Evolutionary conservation across 2,113 vertebrate species (phyloP).

Genomic region (Maccullochella peelii): DNA sequence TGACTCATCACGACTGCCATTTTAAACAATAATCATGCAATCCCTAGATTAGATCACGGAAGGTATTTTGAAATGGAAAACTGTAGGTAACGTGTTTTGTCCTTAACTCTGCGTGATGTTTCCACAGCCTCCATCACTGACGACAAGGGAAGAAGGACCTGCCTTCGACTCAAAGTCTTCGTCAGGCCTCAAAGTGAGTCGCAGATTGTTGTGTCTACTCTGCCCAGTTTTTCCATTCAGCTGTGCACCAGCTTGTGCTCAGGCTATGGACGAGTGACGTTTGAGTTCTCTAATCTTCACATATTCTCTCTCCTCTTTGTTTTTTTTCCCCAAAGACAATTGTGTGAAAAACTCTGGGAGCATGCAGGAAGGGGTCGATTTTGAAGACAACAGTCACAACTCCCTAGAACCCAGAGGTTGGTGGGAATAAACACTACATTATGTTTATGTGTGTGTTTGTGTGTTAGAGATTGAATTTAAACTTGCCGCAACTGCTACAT

Average conservation of each 20-base stretch:
- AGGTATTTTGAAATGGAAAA: slow-evolving; percentile 8
- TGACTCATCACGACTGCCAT: not conserved
- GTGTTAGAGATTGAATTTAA: not conserved
- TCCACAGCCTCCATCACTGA: slow-evolving; percentile 92
- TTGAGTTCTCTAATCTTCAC: slow-evolving; percentile 79
- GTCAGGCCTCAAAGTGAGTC: slow-evolving; percentile 97
- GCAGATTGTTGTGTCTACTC: slow-evolving; percentile 29
- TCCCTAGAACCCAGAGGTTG: slow-evolving; percentile 98
- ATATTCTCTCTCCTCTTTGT: slow-evolving; percentile 72
- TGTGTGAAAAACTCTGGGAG: slow-evolving; percentile 95
- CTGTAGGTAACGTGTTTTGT: not conserved
- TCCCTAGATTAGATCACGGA: slow-evolving; percentile 11
- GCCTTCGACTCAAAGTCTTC: slow-evolving; percentile 96
- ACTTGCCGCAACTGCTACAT: not conserved
- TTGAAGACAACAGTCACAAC: slow-evolving; percentile 98
- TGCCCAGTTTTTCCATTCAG: slow-evolving; percentile 50
- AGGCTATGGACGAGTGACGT: slow-evolving; percentile 46
- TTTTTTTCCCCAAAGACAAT: slow-evolving; percentile 90
- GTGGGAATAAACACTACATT: slow-evolving; percentile 78
- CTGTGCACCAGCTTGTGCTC: slow-evolving; percentile 1
- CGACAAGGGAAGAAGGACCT: slow-evolving; percentile 92
- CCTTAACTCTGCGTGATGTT: slow-evolving; percentile 26
- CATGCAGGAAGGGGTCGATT: slow-evolving; percentile 96
- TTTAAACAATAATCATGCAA: not conserved
- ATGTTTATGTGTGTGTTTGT: not conserved